Conservation (phyloP, 2,113 vertebrate species). For the Mastomys natalensis region DNA sequence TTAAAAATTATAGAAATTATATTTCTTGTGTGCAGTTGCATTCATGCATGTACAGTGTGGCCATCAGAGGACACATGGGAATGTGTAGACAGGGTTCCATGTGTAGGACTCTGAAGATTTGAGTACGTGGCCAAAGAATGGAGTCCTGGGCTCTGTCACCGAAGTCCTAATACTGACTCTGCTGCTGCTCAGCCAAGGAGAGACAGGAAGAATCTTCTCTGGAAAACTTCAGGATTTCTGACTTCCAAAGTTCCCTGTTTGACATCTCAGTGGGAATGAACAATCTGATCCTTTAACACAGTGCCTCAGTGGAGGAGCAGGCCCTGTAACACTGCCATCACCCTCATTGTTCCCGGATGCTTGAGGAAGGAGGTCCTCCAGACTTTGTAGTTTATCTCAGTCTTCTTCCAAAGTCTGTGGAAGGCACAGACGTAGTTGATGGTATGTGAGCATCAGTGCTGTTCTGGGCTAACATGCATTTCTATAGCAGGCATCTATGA, state of each 20-base stretch:
- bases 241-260: conserved; percentile 26
- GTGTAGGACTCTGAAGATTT: background rate
- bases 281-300: background rate
- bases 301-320: background rate
- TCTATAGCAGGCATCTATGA: background rate
- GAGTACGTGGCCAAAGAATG: background rate
- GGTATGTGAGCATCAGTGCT: background rate
- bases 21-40: background rate
- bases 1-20: background rate
- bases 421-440: background rate
- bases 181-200: conserved; percentile 19
- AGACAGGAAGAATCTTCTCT: background rate
- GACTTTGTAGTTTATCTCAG: background rate
- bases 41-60: background rate
- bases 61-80: background rate
- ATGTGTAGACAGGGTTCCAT: background rate
- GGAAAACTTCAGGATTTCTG: background rate
- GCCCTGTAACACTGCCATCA: background rate
- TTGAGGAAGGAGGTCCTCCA: background rate
- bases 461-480: background rate
- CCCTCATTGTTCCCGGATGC: background rate
- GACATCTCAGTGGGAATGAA: background rate
- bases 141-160: conserved; percentile 6
- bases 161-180: background rate
- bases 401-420: background rate